Evolutionary conservation across 2,113 vertebrate genomes (phyloP).

Genomic region (Micronycteris hirsuta): DNA sequence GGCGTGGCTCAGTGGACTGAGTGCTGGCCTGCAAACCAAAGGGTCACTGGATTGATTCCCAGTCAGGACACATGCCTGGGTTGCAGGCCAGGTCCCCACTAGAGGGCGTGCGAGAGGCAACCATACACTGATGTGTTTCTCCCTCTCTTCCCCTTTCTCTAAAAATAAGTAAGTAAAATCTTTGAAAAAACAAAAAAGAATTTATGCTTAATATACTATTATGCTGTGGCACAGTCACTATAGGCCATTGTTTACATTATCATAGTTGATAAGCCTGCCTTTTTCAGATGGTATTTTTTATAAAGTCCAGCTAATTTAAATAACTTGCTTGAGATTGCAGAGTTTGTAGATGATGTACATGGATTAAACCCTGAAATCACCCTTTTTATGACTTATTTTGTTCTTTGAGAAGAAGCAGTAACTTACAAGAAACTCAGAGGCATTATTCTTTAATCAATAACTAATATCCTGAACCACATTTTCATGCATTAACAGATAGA

Average conservation of each 20-base stretch:
- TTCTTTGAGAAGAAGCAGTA: background rate
- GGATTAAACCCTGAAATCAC: background rate
- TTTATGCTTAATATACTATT: background rate
- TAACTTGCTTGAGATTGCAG: background rate
- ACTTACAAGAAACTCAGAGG: background rate
- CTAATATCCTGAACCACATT: background rate
- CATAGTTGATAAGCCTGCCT: background rate
- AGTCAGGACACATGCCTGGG: too few species aligned
- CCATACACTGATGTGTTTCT: too few species aligned
- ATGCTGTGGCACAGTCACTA: background rate
- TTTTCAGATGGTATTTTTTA: background rate
- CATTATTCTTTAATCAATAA: background rate
- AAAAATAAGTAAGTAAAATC: too few species aligned
- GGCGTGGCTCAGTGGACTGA: too few species aligned
- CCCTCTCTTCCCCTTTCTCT: too few species aligned
- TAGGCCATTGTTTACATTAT: too few species aligned
- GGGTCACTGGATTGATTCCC: too few species aligned
- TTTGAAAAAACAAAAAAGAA: too few species aligned
- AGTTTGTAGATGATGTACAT: background rate
- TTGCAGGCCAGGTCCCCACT: too few species aligned
- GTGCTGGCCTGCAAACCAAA: too few species aligned
- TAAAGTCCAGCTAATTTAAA: background rate
- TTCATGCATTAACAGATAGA: background rate
- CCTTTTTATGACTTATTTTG: background rate
- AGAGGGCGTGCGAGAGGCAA: too few species aligned